Evolutionary conservation across 2,113 vertebrate genomes (phyloP).

Genomic region (Nettapus auritus): DNA sequence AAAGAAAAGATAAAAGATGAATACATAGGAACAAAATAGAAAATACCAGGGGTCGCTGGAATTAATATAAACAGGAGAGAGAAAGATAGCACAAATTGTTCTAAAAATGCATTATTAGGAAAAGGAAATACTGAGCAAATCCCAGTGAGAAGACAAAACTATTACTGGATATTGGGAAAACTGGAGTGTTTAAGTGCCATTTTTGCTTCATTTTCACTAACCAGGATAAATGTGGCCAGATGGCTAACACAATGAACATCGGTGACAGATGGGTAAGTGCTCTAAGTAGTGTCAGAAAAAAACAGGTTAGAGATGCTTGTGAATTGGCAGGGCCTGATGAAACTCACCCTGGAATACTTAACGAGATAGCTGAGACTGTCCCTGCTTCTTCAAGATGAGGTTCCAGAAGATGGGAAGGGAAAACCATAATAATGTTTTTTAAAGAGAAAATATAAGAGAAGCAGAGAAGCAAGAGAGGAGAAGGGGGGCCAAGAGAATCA

Average conservation of each 20-base stretch:
- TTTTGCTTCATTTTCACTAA: slow-evolving; percentile 30
- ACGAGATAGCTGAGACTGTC: neutral
- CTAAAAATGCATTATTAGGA: neutral
- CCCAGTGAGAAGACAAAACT: neutral
- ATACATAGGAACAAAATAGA: neutral
- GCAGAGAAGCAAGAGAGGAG: neutral
- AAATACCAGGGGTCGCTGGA: neutral
- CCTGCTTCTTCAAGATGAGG: neutral
- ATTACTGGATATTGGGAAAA: neutral
- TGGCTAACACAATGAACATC: slow-evolving; percentile 68
- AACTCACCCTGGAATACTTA: slow-evolving; percentile 63
- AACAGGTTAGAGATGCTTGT: slow-evolving; percentile 62
- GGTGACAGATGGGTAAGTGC: slow-evolving; percentile 67
- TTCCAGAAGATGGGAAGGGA: neutral
- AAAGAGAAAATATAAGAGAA: neutral
- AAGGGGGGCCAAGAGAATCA: neutral
- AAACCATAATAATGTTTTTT: neutral
- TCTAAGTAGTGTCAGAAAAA: slow-evolving; percentile 58
- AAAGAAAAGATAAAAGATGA: neutral
- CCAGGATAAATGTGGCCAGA: slow-evolving; percentile 56
- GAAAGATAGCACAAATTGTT: neutral
- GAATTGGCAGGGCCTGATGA: slow-evolving; percentile 50
- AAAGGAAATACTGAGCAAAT: neutral
- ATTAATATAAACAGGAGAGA: neutral
- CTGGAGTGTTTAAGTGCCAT: slow-evolving; percentile 25